These are phyloP conservation scores for Magallana gigas DNA, from an alignment of 1,140 invertebrate species.

Conservation along the genomic window DNA sequence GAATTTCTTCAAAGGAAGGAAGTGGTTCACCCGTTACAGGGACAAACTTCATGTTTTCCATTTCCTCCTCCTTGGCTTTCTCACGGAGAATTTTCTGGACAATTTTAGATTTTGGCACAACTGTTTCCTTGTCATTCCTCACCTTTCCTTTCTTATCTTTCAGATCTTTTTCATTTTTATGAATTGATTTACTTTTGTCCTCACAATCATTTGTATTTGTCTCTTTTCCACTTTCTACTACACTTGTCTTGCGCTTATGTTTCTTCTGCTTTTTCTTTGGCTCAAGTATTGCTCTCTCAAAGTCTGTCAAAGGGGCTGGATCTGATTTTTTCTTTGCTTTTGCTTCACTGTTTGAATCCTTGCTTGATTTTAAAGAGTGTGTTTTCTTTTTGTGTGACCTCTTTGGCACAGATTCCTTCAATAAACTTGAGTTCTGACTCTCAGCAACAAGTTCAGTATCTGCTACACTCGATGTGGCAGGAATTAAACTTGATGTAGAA, in stretches of 20 bases:
- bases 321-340: neutral
- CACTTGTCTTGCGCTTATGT: neutral
- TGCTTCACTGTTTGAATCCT: neutral
- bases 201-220: neutral
- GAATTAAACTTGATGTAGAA: no score
- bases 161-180: neutral
- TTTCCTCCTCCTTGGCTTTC: slow-evolving; percentile 4
- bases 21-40: neutral
- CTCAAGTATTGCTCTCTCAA: neutral
- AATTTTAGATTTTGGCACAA: slow-evolving; percentile 8
- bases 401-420: no score
- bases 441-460: no score
- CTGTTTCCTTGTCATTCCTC: neutral
- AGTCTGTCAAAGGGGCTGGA: neutral
- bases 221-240: slow-evolving; percentile 5
- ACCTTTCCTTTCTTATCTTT: neutral
- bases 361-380: neutral
- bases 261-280: neutral
- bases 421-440: no score
- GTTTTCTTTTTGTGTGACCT: no score
- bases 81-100: neutral
- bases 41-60: slow-evolving; percentile 11
- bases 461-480: no score
- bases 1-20: slow-evolving; percentile 3
- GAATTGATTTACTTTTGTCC: neutral